A percentile compares a stretch with the other conserved stretches of the same genome.
phyloP scores from a whole-genome alignment of 2,888 invertebrate species.

The Nomada fucata region DNA sequence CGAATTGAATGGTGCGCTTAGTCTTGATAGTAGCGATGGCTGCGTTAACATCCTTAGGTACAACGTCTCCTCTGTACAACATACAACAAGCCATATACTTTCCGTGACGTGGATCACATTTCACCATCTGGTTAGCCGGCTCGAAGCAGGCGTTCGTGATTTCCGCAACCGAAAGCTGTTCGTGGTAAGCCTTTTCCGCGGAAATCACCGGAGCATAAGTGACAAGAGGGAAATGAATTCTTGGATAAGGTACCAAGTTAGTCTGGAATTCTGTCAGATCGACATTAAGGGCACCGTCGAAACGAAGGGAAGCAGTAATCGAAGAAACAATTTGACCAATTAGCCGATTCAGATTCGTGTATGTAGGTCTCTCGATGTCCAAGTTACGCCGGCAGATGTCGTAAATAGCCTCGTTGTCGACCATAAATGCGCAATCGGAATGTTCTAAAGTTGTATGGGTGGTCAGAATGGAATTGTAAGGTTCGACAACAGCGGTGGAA shows the following conservation, averaged over 20 bases:
- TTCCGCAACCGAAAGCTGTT: constrained; percentile 95
- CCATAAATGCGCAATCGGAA: constrained; percentile 96
- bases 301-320: constrained; percentile 96
- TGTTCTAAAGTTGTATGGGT: constrained; percentile 98
- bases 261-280: constrained; percentile 96
- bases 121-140: constrained; percentile 97
- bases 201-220: constrained; percentile 97
- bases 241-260: constrained; percentile 96
- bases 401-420: constrained; percentile 95
- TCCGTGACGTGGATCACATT: constrained; percentile 96
- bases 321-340: constrained; percentile 98
- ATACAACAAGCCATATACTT: constrained; percentile 98
- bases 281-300: constrained; percentile 95
- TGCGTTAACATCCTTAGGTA: constrained; percentile 98
- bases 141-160: constrained; percentile 98
- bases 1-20: constrained; percentile 96
- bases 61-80: constrained; percentile 97
- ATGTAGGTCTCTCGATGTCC: constrained; percentile 98
- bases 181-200: constrained; percentile 97
- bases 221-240: constrained; percentile 95
- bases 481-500: constrained; percentile 96
- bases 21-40: constrained; percentile 98
- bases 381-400: constrained; percentile 97
- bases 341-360: constrained; percentile 97
- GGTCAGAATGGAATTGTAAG: constrained; percentile 98